Evolutionary conservation across 1,140 invertebrate species (phyloP).

Genomic region (Elymnias hypermnestra): DNA sequence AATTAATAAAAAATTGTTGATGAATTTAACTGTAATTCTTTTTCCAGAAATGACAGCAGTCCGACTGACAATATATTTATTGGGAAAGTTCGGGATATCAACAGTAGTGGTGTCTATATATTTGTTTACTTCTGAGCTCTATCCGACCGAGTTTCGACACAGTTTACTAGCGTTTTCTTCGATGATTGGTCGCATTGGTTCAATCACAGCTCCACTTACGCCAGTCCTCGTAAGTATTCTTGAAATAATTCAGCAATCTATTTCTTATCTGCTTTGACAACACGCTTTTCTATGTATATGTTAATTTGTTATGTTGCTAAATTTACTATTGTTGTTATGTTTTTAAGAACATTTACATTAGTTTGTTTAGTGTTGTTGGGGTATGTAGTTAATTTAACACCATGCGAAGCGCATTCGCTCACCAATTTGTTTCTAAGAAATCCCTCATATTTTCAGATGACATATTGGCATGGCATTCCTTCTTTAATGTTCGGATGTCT

Average conservation of each 20-base stretch:
- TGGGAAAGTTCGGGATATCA: constrained; percentile 81
- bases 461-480: constrained; percentile 39
- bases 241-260: too few species aligned
- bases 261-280: too few species aligned
- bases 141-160: constrained; percentile 80
- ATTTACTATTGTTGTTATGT: too few species aligned
- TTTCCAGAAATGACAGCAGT: constrained; percentile 28
- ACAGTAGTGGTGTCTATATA: constrained; percentile 79
- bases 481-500: constrained; percentile 79
- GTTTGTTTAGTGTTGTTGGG: too few species aligned
- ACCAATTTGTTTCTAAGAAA: too few species aligned
- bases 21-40: too few species aligned
- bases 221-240: constrained; percentile 45
- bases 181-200: constrained; percentile 51
- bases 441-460: constrained; percentile 23
- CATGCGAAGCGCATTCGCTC: too few species aligned
- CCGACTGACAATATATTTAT: constrained; percentile 27
- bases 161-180: constrained; percentile 74
- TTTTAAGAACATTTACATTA: too few species aligned
- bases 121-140: constrained; percentile 82
- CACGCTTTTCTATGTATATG: too few species aligned
- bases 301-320: too few species aligned
- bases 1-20: too few species aligned
- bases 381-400: too few species aligned
- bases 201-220: constrained; percentile 41